These are phyloP conservation scores for Scaptomyza polygonia DNA, from an alignment of 2,888 invertebrate species.

Conservation along the genomic window DNA sequence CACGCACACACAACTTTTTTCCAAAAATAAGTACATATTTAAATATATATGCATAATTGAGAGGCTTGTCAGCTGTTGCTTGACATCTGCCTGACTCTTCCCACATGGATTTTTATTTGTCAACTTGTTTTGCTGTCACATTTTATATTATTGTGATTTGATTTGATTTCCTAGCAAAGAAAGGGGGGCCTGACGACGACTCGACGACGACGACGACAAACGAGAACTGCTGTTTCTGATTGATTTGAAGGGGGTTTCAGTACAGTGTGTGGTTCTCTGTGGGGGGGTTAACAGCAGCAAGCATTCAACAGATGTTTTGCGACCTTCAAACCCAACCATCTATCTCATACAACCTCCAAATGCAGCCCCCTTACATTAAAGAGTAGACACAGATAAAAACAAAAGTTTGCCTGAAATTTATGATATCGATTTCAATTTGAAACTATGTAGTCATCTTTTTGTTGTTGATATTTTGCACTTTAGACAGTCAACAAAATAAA, in stretches of 20 bases:
- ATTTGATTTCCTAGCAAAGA: not conserved
- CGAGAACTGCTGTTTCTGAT: not conserved
- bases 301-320: not conserved
- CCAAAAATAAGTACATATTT: not conserved
- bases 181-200: not conserved
- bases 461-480: not conserved
- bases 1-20: not conserved
- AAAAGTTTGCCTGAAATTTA: too few relatives aligned
- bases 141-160: not conserved
- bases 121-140: not conserved
- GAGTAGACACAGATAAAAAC: too few relatives aligned
- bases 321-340: too few relatives aligned
- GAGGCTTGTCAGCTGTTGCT: conserved; percentile 1
- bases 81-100: not conserved
- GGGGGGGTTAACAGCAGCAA: not conserved
- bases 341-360: too few relatives aligned
- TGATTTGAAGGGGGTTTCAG: too few relatives aligned
- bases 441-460: too few relatives aligned
- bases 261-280: too few relatives aligned
- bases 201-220: not conserved
- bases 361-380: too few relatives aligned
- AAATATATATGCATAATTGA: not conserved
- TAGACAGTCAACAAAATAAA: not conserved
- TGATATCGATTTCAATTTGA: not conserved
- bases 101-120: not conserved